Evolutionary conservation across 2,113 vertebrate genomes (phyloP).

Genomic region (Sterrhoptilus dennistouni): DNA sequence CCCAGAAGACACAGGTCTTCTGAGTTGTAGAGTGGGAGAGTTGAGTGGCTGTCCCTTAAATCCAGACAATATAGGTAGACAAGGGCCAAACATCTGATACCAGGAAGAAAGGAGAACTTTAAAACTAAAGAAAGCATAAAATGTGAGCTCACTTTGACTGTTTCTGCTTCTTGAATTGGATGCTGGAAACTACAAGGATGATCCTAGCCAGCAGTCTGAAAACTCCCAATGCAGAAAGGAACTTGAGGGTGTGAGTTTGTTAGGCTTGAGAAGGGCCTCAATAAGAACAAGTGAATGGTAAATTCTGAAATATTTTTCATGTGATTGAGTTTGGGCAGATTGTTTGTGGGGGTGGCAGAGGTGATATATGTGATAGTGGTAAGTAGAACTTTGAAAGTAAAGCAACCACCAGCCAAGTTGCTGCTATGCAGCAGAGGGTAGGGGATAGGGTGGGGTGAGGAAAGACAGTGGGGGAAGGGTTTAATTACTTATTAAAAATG

Average conservation of each 20-base stretch:
- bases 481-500: not conserved
- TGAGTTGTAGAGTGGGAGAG: not conserved
- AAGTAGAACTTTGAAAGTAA: not conserved
- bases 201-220: not conserved
- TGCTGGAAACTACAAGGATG: not conserved
- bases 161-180: not conserved
- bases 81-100: not conserved
- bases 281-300: not conserved
- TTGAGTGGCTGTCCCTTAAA: not conserved
- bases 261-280: not conserved
- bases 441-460: not conserved
- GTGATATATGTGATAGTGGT: rapidly evolving
- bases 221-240: not conserved
- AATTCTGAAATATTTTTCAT: not conserved
- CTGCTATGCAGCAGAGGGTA: not conserved
- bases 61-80: not conserved
- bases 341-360: not conserved
- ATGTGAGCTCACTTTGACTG: not conserved
- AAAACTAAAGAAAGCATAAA: not conserved
- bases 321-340: not conserved
- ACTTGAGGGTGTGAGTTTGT: not conserved
- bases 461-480: not conserved
- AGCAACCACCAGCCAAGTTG: not conserved
- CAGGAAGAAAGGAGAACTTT: not conserved
- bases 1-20: not conserved